Evolutionary conservation across 2,113 vertebrate genomes (phyloP).

Genomic region (Halcyon malimbica): DNA sequence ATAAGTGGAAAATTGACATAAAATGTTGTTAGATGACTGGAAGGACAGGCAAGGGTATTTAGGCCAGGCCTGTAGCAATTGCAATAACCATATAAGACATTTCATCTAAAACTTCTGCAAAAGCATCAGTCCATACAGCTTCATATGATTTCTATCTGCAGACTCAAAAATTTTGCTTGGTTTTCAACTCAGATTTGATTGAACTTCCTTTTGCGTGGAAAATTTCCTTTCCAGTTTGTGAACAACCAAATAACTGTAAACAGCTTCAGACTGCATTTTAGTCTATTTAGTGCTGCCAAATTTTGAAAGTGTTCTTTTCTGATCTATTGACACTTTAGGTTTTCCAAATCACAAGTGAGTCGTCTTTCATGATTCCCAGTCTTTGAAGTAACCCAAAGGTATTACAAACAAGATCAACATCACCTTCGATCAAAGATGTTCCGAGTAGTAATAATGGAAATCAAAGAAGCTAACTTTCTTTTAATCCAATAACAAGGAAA

Average conservation of each 20-base stretch:
- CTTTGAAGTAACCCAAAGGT: background rate
- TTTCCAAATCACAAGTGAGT: background rate
- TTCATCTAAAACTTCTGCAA: background rate
- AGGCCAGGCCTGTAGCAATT: background rate
- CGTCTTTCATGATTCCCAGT: background rate
- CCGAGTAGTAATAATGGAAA: background rate
- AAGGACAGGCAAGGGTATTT: background rate
- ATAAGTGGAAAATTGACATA: background rate
- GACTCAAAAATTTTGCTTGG: background rate
- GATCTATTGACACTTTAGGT: background rate
- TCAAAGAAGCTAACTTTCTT: background rate
- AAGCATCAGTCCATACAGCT: background rate
- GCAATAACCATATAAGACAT: accelerated
- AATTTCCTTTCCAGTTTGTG: background rate
- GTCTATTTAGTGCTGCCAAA: background rate
- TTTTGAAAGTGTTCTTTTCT: background rate
- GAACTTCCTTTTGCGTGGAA: background rate
- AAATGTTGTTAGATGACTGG: background rate
- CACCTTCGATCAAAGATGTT: background rate
- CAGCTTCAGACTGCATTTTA: background rate
- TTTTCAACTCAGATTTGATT: background rate
- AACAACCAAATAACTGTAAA: background rate
- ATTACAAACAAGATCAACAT: background rate
- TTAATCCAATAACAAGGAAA: background rate
- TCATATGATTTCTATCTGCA: background rate